Base-by-base conservation (phyloP, 2,888 invertebrate species). In the Halictus ligatus region DNA sequence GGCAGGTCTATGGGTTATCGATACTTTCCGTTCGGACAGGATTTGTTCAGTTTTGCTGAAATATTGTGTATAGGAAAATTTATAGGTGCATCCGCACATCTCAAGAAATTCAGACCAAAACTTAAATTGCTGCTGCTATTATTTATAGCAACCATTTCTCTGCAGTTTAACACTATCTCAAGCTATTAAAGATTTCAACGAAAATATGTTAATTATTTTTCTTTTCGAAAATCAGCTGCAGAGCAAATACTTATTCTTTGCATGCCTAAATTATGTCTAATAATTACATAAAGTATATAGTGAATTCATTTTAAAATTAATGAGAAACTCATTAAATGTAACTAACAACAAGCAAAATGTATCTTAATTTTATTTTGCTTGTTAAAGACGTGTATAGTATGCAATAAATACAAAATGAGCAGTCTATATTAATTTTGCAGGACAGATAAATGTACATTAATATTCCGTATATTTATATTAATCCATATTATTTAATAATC, bases 1-100 rank as follows among this genome's bases (percentile, higher is more conserved):
- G 58, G 58, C 12, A 58, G 58, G 58, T 58, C 58, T 58, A 58
- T 58, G 58, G 58, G n/a, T 58, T 58, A 58, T 58, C 58, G 58
- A 58, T 58, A 58, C n/a, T 58, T 58, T 0, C n/a, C 12, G n/a
- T n/a, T 58, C n/a, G n/a, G n/a, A 58, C n/a, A n/a, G 58, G 12
- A 12, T 58, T n/a, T 58, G 58, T n/a, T n/a, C 4, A n/a, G n/a
- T 58, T 58, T 58, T n/a, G 5, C n/a, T 58, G n/a, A 58, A n/a
- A 58, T n/a, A n/a, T 58, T 58, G 54, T 54, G 21, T n/a, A 12
- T 0, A n/a, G 58, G 12, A 58, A 58, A 58, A n/a, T 48, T 48
- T 48, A 48, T 58, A 12, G 12, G n/a, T 58, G 58, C 12, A 58
- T 12, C n/a, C n/a, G 12, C 1, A n/a, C 1, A n/a, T 58, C n/a